These are phyloP conservation scores for Galerucella nymphaeae DNA, from an alignment of 2,888 invertebrate species.

Conservation along the genomic window DNA sequence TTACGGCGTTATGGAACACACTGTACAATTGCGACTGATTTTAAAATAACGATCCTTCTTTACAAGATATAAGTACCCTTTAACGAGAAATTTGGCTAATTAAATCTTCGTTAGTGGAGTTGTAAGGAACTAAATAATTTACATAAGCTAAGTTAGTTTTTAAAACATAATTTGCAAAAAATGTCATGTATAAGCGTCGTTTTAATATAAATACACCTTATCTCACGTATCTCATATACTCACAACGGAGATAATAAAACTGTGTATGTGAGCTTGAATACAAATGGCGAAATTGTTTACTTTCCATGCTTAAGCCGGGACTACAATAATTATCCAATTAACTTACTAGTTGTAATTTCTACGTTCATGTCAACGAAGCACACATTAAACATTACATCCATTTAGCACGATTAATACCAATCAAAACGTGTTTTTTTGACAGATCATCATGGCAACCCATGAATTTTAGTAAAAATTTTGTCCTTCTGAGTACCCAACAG, in stretches of 20 bases:
- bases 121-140: too few relatives aligned
- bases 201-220: constrained; percentile 48
- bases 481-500: too few relatives aligned
- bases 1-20: too few relatives aligned
- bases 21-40: too few relatives aligned
- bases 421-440: too few relatives aligned
- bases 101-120: too few relatives aligned
- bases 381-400: too few relatives aligned
- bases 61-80: too few relatives aligned
- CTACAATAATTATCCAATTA: constrained; percentile 24
- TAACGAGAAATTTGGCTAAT: too few relatives aligned
- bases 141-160: not conserved
- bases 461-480: too few relatives aligned
- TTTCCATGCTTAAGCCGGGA: constrained; percentile 21
- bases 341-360: constrained; percentile 15
- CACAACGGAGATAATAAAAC: constrained; percentile 61
- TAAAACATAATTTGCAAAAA: constrained; percentile 23
- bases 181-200: constrained; percentile 18
- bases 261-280: constrained; percentile 55
- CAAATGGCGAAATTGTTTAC: constrained; percentile 44
- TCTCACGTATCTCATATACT: constrained; percentile 61
- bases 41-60: too few relatives aligned
- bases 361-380: not conserved
- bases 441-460: too few relatives aligned
- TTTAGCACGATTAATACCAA: not conserved